Conservation (phyloP, 1,140 invertebrate genomes). For the Ridgeia piscesae region DNA sequence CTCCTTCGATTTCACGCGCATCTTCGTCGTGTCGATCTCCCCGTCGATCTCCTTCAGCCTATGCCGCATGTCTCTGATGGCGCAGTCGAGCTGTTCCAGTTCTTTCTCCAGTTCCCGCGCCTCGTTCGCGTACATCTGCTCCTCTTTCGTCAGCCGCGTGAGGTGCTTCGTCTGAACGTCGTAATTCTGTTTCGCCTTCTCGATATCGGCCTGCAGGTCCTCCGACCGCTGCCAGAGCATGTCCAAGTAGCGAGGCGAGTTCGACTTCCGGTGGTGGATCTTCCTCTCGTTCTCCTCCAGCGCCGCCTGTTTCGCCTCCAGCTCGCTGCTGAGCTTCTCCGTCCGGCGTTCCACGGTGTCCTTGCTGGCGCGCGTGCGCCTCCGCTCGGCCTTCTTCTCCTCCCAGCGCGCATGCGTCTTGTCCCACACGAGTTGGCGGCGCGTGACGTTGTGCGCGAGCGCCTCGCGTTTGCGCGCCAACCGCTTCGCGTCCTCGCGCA, state of each 20-base stretch:
- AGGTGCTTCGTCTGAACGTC: neutral
- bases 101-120: neutral
- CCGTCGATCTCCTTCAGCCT: neutral
- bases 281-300: neutral
- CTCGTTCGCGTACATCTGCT: neutral
- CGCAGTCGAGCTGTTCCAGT: neutral
- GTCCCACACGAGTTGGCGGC: neutral
- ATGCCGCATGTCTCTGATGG: neutral
- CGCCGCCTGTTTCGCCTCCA: neutral
- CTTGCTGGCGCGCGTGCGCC: neutral
- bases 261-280: neutral
- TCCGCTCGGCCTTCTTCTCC: neutral
- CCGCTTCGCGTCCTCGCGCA: neutral
- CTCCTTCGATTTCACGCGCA: neutral
- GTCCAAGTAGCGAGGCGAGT: slow-evolving; percentile 10
- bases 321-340: neutral
- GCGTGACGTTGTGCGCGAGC: neutral
- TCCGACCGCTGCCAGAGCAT: neutral
- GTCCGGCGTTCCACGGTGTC: neutral
- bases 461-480: neutral
- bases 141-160: neutral
- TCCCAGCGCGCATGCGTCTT: neutral
- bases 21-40: neutral
- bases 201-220: neutral
- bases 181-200: neutral